A percentile compares a stretch with the other conserved stretches of the same genome.
These are phyloP conservation scores for Hoplostethus atlanticus DNA, from an alignment of 2,797 vertebrate species.

Conservation along the genomic window DNA sequence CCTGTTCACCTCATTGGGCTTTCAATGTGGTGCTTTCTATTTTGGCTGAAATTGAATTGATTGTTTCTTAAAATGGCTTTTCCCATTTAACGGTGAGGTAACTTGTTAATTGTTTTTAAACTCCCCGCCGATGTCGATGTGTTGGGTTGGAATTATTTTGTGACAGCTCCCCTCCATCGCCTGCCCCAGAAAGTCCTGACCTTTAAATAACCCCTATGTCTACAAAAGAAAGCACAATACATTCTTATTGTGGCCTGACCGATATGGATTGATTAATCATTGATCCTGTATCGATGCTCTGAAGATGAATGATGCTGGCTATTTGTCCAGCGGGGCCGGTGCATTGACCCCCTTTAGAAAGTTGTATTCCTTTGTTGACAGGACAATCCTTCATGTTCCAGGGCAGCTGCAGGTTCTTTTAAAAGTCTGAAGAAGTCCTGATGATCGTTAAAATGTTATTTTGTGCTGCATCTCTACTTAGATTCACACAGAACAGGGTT, in stretches of 20 bases:
- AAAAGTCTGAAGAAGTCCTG: no score
- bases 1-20: constrained; percentile 34
- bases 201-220: constrained; percentile 49
- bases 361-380: constrained; percentile 10
- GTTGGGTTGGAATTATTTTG: constrained; percentile 18
- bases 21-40: constrained; percentile 28
- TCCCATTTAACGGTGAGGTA: constrained; percentile 9
- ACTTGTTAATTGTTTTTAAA: constrained; percentile 6
- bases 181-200: constrained; percentile 8
- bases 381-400: constrained; percentile 14
- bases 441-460: no score
- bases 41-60: constrained; percentile 41
- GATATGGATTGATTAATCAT: constrained; percentile 70
- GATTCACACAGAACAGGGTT: background rate
- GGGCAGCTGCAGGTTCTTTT: background rate
- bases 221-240: constrained; percentile 25
- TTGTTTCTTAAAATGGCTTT: constrained; percentile 35
- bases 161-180: background rate
- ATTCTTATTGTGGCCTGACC: constrained; percentile 52
- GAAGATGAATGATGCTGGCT: constrained; percentile 57
- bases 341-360: constrained; percentile 45
- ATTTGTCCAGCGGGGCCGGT: constrained; percentile 45
- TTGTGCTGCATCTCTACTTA: background rate
- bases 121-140: constrained; percentile 21
- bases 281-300: constrained; percentile 64